Evolutionary conservation across 2,797 vertebrate species (phyloP).

Genomic region (Cephalopachus bancanus): DNA sequence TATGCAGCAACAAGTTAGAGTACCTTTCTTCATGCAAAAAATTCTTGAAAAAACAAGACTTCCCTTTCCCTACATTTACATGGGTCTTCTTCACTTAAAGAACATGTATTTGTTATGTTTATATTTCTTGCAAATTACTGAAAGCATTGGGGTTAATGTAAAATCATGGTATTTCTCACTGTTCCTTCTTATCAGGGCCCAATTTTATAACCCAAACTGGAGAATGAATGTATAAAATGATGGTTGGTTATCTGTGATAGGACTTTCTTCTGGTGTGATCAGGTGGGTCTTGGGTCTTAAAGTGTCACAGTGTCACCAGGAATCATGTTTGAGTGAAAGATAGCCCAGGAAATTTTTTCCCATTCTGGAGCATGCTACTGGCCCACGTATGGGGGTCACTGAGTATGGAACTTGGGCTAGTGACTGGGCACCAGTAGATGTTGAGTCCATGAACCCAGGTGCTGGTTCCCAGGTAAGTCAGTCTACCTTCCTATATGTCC

Average conservation of each 20-base stretch:
- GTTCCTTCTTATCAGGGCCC: not conserved
- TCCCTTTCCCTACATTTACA: not conserved
- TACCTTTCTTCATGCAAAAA: not conserved
- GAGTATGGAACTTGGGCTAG: not conserved
- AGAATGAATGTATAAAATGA: not conserved
- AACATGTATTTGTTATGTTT: not conserved
- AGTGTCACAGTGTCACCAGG: not conserved
- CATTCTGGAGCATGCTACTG: not conserved
- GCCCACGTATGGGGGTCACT: not conserved
- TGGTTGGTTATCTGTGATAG: not conserved
- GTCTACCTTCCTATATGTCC: fast-evolving
- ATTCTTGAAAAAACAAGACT: not conserved
- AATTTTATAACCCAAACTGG: not conserved
- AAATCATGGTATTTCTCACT: not conserved
- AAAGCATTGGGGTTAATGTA: not conserved
- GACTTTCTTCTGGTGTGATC: not conserved
- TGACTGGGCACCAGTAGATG: not conserved
- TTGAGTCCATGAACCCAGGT: not conserved
- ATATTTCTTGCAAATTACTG: not conserved
- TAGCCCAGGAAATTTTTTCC: not conserved
- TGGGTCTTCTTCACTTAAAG: not conserved
- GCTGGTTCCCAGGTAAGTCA: slow-evolving; percentile 62
- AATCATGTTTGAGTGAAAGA: not conserved
- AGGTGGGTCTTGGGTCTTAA: slow-evolving; percentile 17
- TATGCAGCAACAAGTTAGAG: not conserved